Conservation (phyloP, 2,113 vertebrate genomes). For the Protomyctophum bolini region DNA sequence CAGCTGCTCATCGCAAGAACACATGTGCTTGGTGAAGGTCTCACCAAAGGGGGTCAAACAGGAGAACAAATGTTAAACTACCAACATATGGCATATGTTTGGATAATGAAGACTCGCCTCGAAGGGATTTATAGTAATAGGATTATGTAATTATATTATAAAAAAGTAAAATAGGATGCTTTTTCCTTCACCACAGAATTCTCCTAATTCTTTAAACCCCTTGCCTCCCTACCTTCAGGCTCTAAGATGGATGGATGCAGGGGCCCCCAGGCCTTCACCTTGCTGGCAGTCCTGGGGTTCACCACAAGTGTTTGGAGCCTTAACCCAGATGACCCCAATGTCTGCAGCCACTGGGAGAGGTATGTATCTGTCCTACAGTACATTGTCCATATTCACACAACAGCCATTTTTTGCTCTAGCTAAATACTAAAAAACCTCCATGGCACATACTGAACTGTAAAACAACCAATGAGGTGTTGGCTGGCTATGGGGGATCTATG, state of each 20-base stretch:
- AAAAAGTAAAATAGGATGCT: too few species aligned
- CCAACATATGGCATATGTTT: background rate
- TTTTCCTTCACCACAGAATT: too few species aligned
- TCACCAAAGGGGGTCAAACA: constrained; percentile 24
- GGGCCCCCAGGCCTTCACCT: constrained; percentile 60
- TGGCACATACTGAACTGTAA: background rate
- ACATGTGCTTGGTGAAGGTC: constrained; percentile 42
- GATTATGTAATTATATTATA: background rate
- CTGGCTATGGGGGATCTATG: constrained; percentile 1
- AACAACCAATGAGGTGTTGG: constrained; percentile 30
- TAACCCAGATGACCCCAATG: constrained; percentile 97
- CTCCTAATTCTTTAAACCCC: too few species aligned
- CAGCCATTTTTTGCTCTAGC: too few species aligned
- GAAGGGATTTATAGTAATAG: background rate
- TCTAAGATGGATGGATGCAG: constrained; percentile 1
- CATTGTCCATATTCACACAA: too few species aligned
- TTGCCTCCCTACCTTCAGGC: too few species aligned
- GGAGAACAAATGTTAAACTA: background rate
- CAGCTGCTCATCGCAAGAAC: constrained; percentile 4
- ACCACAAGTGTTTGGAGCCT: constrained; percentile 77
- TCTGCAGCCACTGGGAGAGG: constrained; percentile 99
- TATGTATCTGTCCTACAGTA: background rate
- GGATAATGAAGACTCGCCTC: background rate
- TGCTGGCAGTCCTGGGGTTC: constrained; percentile 73
- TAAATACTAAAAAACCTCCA: background rate